Percentiles rank a stretch among this genome's conserved stretches.
Evolutionary conservation across 2,888 invertebrate species (phyloP).

Genomic region (Eretmocerus hayati): DNA sequence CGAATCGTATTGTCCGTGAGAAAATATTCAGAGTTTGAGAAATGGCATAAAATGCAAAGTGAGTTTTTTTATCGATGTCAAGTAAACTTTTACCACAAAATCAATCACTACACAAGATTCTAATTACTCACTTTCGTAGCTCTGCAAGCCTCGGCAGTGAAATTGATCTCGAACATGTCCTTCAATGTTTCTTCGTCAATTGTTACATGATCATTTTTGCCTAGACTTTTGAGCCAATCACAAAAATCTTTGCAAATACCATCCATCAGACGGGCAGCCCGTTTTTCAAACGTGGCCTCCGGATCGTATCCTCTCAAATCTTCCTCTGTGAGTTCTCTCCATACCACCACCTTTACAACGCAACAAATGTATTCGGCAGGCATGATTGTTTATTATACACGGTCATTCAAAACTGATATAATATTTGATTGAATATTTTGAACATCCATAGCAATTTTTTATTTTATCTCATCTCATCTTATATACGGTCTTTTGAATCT

Average conservation of each 20-base stretch:
- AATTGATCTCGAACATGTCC: constrained; percentile 52
- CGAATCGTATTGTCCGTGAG: no score
- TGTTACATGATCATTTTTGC: constrained; percentile 48
- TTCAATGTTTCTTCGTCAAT: constrained; percentile 52
- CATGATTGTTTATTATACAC: not conserved
- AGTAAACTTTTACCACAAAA: no score
- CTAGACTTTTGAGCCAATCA: constrained; percentile 52
- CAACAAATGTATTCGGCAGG: no score
- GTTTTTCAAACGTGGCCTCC: constrained; percentile 36
- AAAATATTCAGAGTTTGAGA: no score
- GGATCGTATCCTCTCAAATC: constrained; percentile 40
- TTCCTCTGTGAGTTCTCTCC: constrained; percentile 34
- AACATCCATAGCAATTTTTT: no score
- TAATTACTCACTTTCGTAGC: constrained; percentile 38
- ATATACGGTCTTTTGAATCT: no score
- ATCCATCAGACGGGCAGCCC: constrained; percentile 33
- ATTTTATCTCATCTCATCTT: no score
- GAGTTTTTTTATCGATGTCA: no score
- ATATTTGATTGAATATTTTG: no score
- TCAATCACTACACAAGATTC: no score
- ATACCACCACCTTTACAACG: constrained; percentile 32
- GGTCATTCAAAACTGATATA: not conserved
- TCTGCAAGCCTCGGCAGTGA: constrained; percentile 37
- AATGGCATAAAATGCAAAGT: no score
- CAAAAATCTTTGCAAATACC: constrained; percentile 52